These are phyloP conservation scores for Heterotilapia buettikoferi DNA, from an alignment of 2,113 vertebrate genomes.

Conservation along the genomic window DNA sequence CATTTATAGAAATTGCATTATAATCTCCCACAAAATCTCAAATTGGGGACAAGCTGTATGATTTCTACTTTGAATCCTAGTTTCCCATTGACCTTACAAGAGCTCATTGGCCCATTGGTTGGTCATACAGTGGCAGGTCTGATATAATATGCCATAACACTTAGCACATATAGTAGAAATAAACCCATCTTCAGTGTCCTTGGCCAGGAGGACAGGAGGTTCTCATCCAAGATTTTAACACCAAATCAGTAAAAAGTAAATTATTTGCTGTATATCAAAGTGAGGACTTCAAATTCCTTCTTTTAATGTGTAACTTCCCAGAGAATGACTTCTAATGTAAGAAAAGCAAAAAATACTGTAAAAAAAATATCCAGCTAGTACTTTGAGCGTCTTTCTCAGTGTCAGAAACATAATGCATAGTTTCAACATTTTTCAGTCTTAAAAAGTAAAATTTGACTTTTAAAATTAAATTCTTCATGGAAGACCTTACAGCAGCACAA, in stretches of 20 bases:
- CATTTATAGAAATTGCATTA: neutral
- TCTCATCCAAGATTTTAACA: neutral
- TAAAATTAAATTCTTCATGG: neutral
- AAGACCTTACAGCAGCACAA: neutral
- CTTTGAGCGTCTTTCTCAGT: neutral
- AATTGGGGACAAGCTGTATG: neutral
- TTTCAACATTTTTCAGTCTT: neutral
- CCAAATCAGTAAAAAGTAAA: neutral
- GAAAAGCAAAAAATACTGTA: neutral
- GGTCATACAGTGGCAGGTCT: neutral
- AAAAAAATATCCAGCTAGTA: neutral
- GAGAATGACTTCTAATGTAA: neutral
- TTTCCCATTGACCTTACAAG: neutral
- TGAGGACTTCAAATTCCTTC: neutral
- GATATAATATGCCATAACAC: neutral
- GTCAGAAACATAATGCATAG: neutral
- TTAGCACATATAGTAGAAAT: neutral
- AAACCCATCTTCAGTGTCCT: neutral
- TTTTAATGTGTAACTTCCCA: neutral
- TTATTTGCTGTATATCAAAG: neutral
- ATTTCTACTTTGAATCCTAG: neutral
- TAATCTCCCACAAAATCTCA: neutral
- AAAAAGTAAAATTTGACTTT: neutral
- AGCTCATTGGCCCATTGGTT: neutral
- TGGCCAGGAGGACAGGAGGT: neutral